Base-by-base conservation (phyloP, 2,888 invertebrate species). In the Chrysodeixis includens region DNA sequence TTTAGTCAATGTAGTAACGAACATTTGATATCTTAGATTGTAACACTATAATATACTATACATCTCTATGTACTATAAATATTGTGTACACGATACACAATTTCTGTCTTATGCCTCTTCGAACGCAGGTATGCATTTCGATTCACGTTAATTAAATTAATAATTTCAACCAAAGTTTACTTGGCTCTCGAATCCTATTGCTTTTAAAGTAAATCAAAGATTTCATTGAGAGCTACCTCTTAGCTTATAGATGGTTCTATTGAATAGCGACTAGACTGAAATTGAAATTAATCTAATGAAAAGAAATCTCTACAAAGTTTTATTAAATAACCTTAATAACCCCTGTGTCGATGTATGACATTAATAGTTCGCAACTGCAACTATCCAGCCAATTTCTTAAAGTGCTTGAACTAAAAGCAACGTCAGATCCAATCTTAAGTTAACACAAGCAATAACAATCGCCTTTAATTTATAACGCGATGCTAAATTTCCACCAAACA, bases 401-500 rank as follows among this genome's bases (percentile, higher is more conserved):
- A 46, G 46, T 18, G 18, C 18, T 8, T 18, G 16, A 46, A 46
- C 46, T 46, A 46, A 46, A 46, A 46, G 18, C 46, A 35, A 10
- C 16, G 46, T 46, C 46, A 46, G 8, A 46, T 8, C 18, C 46
- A 18, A 46, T 46, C 46, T 46, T 46, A 18, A 46, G 16, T 18
- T 18, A 18, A 46, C 16, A 35, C 30, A 35, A 51, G 46, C 20
- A 44, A 51, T 49, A 56, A 51, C 46, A 56, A 51, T 56, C 62
- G 62, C 52, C 59, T 57, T 56, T 69, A 68, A 69, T 69, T 63
- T 52, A 40, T 46, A 46, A 18, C 53, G 60, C 68, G 54, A 68
- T 71, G 64, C 74, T 63, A 74, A 71, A 79, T 75, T 74, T 62
- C 73, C 75, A 60, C 68, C 71, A 71, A 70, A 75, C 74, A 75